Conservation (phyloP, 2,113 vertebrate genomes). For the Acanthisitta chloris region DNA sequence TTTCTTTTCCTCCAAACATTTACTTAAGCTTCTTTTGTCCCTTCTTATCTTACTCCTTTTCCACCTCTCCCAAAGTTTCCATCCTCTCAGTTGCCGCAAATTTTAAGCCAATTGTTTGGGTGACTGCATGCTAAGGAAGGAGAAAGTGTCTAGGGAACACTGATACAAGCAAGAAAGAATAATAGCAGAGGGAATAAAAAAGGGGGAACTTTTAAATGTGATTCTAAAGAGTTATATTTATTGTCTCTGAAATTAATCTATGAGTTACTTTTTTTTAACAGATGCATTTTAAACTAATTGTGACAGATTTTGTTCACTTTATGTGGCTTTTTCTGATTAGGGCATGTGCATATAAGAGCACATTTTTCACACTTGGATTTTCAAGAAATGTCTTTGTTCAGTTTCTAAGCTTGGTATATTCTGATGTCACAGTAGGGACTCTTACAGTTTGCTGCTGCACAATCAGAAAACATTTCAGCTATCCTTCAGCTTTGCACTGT, state of each 20-base stretch:
- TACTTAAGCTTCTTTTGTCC: not conserved
- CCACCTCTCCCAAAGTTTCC: not conserved
- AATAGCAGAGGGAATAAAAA: not conserved
- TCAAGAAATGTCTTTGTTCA: constrained; percentile 4
- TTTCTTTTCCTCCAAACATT: not conserved
- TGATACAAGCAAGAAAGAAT: not conserved
- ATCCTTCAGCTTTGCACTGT: not conserved
- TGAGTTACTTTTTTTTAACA: not conserved
- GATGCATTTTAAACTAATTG: not conserved
- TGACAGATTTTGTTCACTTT: not conserved
- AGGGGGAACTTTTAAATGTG: not conserved
- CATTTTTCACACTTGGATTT: not conserved
- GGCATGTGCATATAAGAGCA: rapidly evolving
- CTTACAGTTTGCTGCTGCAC: not conserved
- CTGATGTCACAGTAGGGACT: not conserved
- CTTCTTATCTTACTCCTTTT: not conserved
- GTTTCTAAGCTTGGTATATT: not conserved
- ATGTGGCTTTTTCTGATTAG: not conserved
- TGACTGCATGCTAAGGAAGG: not conserved
- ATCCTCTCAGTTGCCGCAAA: not conserved
- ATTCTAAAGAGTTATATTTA: not conserved
- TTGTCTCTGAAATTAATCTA: not conserved
- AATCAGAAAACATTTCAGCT: constrained; percentile 19
- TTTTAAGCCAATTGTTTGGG: not conserved
- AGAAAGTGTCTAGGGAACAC: not conserved